Evolutionary conservation across 1,140 invertebrate genomes (phyloP), one percentile per base, ranked within the genome.

Genomic region (Periplaneta americana): DNA sequence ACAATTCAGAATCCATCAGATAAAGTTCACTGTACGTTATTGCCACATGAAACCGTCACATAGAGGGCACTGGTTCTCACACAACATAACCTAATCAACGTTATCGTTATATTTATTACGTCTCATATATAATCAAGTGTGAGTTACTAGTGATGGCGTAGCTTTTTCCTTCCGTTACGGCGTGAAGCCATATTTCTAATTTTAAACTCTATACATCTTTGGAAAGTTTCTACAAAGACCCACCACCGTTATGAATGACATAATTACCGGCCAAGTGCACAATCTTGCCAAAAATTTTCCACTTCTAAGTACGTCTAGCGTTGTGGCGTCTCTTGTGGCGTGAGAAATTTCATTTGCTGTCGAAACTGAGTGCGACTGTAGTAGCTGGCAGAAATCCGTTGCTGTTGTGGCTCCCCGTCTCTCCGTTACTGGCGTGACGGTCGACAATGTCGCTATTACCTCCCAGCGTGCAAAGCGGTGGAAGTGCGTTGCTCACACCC

Each of bases 311-410:
- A 48, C 17, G 22, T n/a, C 48, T 28, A 11, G 22, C 22, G 48
- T 8, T 9, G 0, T 66, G 48, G 3, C 48, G 22, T n/a, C 22
- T 28, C 22, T 66, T 66, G 4, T n/a, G n/a, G 2, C 22, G n/a
- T n/a, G 74, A 36, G 34, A n/a, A 15, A 31, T 31, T 17, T 78
- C 34, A 78, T 48, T 78, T 78, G 77, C 10, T 34, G 77, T 78
- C 77, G 77, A 78, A 78, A 34, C 35, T 37, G 35, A 37, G 77
- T n/a, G 77, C 35, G 11, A 36, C 35, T 4, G 77, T 78, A 15
- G 77, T 78, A 22, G 39, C 77, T n/a, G 77, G 77, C 32, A 78
- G 77, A 48, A 39, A 78, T 28, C 77, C 77, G 28, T 78, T 78
- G 77, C 34, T 78, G 22, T 9, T 28, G 5, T 34, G 28, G 3